These are phyloP conservation scores for Cladorhizidae sp. DNA, from an alignment of 37 sponge, comb jelly and placozoan species.

Conservation along the genomic window DNA sequence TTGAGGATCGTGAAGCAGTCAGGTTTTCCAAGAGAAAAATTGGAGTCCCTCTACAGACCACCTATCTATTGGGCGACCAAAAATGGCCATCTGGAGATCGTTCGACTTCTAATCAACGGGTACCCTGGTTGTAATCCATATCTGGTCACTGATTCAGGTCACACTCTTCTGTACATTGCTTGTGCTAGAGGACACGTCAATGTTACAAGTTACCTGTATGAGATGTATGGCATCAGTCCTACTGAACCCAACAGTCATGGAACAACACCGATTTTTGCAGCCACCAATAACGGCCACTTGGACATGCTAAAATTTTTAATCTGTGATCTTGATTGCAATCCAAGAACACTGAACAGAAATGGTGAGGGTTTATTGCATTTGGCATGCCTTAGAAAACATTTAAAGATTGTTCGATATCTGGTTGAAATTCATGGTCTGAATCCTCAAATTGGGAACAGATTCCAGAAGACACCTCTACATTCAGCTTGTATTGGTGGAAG, in stretches of 20 bases:
- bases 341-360: not conserved
- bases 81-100: conserved; percentile 2
- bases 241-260: conserved; percentile 10
- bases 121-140: conserved; percentile 26
- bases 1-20: not conserved
- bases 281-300: conserved; percentile 38
- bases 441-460: not conserved
- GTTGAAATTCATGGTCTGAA: conserved; percentile 3
- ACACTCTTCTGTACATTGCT: conserved; percentile 35
- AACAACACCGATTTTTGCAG: conserved; percentile 39
- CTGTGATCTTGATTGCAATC: conserved; percentile 16
- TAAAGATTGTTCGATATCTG: conserved; percentile 28
- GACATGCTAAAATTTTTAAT: conserved; percentile 6
- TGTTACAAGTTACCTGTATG: conserved; percentile 23
- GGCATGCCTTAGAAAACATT: conserved; percentile 14
- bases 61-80: conserved; percentile 31
- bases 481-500: conserved; percentile 36
- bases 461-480: conserved; percentile 51
- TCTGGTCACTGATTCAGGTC: conserved; percentile 18
- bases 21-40: not conserved
- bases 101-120: conserved; percentile 7
- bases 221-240: not conserved
- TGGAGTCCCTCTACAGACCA: not conserved
- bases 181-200: conserved; percentile 34
- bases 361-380: conserved; percentile 29